phyloP scores from a whole-genome alignment of 1,140 invertebrate species.

The Asbolus verrucosus region DNA sequence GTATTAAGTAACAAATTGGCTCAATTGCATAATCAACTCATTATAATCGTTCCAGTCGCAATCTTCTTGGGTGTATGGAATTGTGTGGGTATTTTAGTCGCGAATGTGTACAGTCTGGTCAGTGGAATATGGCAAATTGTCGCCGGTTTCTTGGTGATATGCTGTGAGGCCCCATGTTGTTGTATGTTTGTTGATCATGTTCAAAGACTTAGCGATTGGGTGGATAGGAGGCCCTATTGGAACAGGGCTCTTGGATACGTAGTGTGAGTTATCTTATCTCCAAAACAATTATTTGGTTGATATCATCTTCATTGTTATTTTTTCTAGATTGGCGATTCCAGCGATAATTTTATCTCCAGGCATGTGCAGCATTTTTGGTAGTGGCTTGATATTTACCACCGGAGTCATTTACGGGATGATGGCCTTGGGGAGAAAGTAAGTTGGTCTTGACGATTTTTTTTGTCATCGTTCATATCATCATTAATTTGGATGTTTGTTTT shows the following conservation, averaged over 20 bases:
- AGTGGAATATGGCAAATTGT: slow-evolving; percentile 91
- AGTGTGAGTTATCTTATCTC: slow-evolving; percentile 75
- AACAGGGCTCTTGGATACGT: slow-evolving; percentile 90
- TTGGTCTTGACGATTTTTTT: slow-evolving; percentile 58
- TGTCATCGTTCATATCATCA: slow-evolving; percentile 16
- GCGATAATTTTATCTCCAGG: slow-evolving; percentile 84
- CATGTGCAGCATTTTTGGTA: slow-evolving; percentile 84
- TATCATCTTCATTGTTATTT: slow-evolving; percentile 49
- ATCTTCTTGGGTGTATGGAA: slow-evolving; percentile 88
- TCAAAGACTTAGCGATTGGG: slow-evolving; percentile 81
- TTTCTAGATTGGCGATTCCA: slow-evolving; percentile 79
- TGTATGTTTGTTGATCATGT: slow-evolving; percentile 95
- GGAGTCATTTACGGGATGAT: slow-evolving; percentile 94
- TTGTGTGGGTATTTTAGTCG: slow-evolving; percentile 77
- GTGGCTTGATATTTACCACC: slow-evolving; percentile 88
- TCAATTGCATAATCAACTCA: slow-evolving; percentile 24
- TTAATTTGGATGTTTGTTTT: background rate
- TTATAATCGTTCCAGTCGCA: slow-evolving; percentile 76
- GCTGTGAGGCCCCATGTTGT: slow-evolving; percentile 94
- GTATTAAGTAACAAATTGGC: slow-evolving; percentile 57
- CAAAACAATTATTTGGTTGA: slow-evolving; percentile 12
- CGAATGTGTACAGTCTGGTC: slow-evolving; percentile 77
- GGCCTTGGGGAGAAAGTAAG: slow-evolving; percentile 92
- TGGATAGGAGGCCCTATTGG: slow-evolving; percentile 89
- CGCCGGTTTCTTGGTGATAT: slow-evolving; percentile 85